Percentiles rank a stretch among this genome's conserved stretches.
Evolutionary conservation across 1,140 invertebrate genomes (phyloP).

Genomic region (Macrobrachium nipponense): DNA sequence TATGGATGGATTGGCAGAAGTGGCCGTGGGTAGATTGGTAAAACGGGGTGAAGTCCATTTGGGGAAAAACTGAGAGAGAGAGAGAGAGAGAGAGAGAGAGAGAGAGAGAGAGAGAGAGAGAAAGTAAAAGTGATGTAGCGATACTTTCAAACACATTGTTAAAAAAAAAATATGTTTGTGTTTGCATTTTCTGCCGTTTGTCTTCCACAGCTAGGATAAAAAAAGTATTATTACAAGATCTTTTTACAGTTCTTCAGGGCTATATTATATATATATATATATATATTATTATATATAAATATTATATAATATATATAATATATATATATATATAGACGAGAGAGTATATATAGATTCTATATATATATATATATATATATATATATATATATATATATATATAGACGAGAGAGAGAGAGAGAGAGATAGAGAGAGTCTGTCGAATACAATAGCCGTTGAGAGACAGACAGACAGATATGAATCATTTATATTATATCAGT

Average conservation of each 20-base stretch:
- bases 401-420: too few species aligned
- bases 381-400: too few species aligned
- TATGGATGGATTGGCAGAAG: neutral
- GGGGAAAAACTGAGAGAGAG: neutral
- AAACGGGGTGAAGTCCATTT: neutral
- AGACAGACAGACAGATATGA: too few species aligned
- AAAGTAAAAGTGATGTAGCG: neutral
- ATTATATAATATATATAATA: too few species aligned
- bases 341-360: too few species aligned
- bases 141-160: neutral
- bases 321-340: too few species aligned
- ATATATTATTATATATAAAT: too few species aligned
- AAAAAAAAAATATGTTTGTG: neutral
- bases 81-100: neutral
- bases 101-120: slow-evolving; percentile 26
- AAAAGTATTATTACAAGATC: neutral
- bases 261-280: too few species aligned
- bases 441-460: neutral
- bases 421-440: too few species aligned
- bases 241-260: too few species aligned
- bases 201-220: neutral
- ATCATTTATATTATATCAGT: too few species aligned
- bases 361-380: too few species aligned
- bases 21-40: neutral
- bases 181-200: neutral